These are phyloP conservation scores for Heliconius hermathena DNA, from an alignment of 1,140 invertebrate species.

Conservation along the genomic window DNA sequence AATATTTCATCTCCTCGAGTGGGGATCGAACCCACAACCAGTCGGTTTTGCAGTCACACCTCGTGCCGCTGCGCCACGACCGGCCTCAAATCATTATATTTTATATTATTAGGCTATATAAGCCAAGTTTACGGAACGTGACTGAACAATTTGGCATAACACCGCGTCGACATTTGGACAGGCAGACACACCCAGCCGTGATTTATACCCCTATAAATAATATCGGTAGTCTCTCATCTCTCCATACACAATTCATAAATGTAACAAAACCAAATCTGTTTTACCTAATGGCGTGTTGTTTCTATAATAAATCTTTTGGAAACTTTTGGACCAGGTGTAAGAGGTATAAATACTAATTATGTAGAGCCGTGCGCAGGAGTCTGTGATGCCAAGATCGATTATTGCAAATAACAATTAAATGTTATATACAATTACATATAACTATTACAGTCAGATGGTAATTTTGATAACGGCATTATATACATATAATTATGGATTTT, in stretches of 20 bases:
- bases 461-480: not conserved
- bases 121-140: conserved; percentile 27
- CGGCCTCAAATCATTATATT: too few species aligned
- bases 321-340: conserved; percentile 32
- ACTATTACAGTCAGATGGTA: not conserved
- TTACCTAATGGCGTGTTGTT: not conserved
- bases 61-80: too few species aligned
- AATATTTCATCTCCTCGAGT: too few species aligned
- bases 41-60: too few species aligned
- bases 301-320: conserved; percentile 34
- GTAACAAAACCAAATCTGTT: conserved; percentile 15
- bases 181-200: conserved; percentile 28
- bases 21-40: too few species aligned
- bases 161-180: conserved; percentile 14
- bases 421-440: not conserved
- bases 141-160: conserved; percentile 31
- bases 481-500: not conserved
- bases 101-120: not conserved
- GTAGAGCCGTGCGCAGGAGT: conserved; percentile 29
- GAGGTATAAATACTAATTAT: conserved; percentile 32
- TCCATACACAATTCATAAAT: conserved; percentile 8
- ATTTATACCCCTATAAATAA: conserved; percentile 33
- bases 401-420: conserved; percentile 37
- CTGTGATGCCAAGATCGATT: conserved; percentile 41
- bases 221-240: conserved; percentile 6